Evolutionary conservation across 2,888 invertebrate genomes (phyloP), one percentile per base, ranked within the genome.

Genomic region (Urechis unicinctus): DNA sequence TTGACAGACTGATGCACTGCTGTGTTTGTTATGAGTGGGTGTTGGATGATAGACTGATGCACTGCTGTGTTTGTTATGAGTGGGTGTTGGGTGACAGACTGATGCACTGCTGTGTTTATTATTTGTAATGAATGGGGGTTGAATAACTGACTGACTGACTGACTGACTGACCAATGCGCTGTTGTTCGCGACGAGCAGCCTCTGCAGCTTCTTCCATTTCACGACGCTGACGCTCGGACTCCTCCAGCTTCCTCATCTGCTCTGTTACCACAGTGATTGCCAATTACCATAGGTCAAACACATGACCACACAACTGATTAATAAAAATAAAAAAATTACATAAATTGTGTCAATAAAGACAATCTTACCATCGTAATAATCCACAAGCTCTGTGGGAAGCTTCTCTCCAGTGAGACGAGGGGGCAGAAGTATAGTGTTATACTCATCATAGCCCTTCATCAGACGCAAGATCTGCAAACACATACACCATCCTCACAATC

Each of bases 361-460:
- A 36, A 36, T 44, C 46, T 25, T 53, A 75, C 76, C 75, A 58
- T 77, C 76, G 65, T 75, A 78, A 62, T 65, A 78, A 21, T 77
- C 72, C 3, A 69, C 48, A 5, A 79, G 66, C 61, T 78, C 78
- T 36, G 55, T 60, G 2, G 78, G 78, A n/a, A 79, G 67, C 62
- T 74, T 77, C n/a, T 78, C 77, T n/a, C 67, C 65, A 2, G 75
- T 63, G 3, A 29, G 44, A 47, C 78, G 62, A 2, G 78, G 77
- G 36, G 79, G 79, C 29, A 79, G 69, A 6, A 78, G 68, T 28
- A 79, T 66, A 0, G 74, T 77, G 60, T 74, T 72, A 62, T 70
- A 72, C 53, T 78, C 75, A 65, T 78, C 78, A 61, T 77, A 79
- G 3, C 77, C 77, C 56, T 72, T 72, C 72, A 78, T 74, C 45